phyloP scores from a whole-genome alignment of 2,888 invertebrate genomes.

The Alitta virens region DNA sequence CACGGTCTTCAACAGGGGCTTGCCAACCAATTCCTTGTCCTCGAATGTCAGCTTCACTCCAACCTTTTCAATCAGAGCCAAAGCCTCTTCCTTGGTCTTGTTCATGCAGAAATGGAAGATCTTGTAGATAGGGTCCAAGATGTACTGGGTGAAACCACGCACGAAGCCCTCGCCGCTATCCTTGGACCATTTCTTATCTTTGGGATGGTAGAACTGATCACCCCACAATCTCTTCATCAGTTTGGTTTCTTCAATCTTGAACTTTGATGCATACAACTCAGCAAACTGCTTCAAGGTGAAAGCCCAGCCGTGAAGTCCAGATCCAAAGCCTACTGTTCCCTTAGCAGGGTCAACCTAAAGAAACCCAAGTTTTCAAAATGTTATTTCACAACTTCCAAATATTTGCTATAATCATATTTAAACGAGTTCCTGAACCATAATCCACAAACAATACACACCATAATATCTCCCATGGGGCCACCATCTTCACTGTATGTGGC shows the following conservation, averaged over 20 bases:
- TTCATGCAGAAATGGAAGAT: conserved; percentile 84
- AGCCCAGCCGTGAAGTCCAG: conserved; percentile 99
- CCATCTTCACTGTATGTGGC: conserved; percentile 91
- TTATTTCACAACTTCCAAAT: neutral
- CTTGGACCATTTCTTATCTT: conserved; percentile 99
- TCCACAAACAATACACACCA: conserved; percentile 64
- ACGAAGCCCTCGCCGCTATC: conserved; percentile 62
- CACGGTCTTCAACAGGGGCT: conserved; percentile 66
- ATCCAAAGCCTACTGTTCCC: conserved; percentile 99
- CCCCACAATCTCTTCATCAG: conserved; percentile 96
- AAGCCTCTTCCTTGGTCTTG: conserved; percentile 91
- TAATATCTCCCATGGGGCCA: conserved; percentile 99
- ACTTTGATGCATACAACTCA: conserved; percentile 98
- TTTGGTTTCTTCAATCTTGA: conserved; percentile 87
- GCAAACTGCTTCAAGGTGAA: conserved; percentile 99
- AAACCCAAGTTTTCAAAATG: too few relatives aligned
- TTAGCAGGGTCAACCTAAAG: conserved; percentile 85
- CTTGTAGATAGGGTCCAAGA: conserved; percentile 96
- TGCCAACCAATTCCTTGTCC: conserved; percentile 67
- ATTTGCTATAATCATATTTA: neutral
- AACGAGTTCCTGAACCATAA: too few relatives aligned
- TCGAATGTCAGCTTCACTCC: conserved; percentile 89
- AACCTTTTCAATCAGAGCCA: conserved; percentile 82
- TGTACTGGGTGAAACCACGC: conserved; percentile 98
- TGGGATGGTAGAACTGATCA: conserved; percentile 96